phyloP scores from a whole-genome alignment of 2,888 invertebrate genomes.

The Tipula lateralis region DNA sequence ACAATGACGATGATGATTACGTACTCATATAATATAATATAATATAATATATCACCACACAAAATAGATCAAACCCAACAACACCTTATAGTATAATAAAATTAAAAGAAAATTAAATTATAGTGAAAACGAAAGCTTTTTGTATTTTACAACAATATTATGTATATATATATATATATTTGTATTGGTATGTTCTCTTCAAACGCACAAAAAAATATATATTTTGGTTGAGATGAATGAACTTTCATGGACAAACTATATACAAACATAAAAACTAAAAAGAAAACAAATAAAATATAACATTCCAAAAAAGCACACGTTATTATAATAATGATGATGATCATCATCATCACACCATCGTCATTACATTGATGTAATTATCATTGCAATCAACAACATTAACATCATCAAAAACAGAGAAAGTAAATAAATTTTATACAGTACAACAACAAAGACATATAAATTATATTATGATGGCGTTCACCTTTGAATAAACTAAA shows the following conservation, averaged over 20 bases:
- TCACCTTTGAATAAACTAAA: neutral
- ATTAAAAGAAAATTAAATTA: neutral
- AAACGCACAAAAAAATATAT: neutral
- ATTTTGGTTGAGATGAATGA: neutral
- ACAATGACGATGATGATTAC: neutral
- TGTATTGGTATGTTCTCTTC: too few relatives aligned
- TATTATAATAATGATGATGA: neutral
- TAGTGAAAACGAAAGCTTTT: neutral
- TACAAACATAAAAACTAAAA: neutral
- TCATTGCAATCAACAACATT: neutral
- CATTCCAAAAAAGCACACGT: neutral
- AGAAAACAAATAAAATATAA: neutral
- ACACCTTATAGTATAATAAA: neutral
- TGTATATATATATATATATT: too few relatives aligned
- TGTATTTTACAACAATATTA: neutral
- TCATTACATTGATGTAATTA: neutral
- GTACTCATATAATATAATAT: neutral
- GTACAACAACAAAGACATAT: neutral
- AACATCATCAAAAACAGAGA: neutral
- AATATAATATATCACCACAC: neutral
- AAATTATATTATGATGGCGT: neutral
- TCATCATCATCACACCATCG: neutral
- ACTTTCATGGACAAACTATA: neutral
- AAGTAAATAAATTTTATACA: neutral
- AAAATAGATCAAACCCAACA: neutral